Percentiles rank a stretch among this genome's conserved stretches.
Conservation (phyloP, 2,113 vertebrate genomes). For the Mellivora capensis region DNA sequence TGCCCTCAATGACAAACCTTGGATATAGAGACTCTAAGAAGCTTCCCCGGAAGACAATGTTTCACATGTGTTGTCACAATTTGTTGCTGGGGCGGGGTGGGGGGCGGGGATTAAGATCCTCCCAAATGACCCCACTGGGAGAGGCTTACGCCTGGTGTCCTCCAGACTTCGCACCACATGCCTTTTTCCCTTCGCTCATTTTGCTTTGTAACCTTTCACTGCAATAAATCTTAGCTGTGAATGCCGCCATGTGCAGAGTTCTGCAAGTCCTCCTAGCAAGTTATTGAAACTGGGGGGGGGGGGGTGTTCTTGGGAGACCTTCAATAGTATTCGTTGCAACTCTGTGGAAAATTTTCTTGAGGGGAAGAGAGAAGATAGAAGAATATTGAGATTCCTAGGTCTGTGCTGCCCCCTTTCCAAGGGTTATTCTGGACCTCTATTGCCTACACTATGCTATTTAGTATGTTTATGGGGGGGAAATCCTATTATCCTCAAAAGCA, state of each 20-base stretch:
- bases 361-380: neutral
- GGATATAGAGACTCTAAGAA: neutral
- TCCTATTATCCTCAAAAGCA: constrained; percentile 20
- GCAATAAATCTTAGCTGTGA: neutral
- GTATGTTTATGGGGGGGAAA: neutral
- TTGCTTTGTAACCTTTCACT: neutral
- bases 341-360: neutral
- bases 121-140: neutral
- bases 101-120: neutral
- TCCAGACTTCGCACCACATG: neutral
- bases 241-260: neutral
- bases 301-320: neutral
- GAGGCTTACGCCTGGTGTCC: neutral
- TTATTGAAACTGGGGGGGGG: neutral
- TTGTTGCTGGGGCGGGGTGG: neutral
- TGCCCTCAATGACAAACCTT: neutral
- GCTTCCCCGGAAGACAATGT: neutral
- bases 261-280: neutral
- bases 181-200: neutral
- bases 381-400: neutral
- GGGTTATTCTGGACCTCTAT: neutral
- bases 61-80: neutral
- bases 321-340: neutral
- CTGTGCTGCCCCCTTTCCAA: neutral
- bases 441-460: neutral